phyloP scores from a whole-genome alignment of 2,113 vertebrate genomes.

The Brachionichthys hirsutus region DNA sequence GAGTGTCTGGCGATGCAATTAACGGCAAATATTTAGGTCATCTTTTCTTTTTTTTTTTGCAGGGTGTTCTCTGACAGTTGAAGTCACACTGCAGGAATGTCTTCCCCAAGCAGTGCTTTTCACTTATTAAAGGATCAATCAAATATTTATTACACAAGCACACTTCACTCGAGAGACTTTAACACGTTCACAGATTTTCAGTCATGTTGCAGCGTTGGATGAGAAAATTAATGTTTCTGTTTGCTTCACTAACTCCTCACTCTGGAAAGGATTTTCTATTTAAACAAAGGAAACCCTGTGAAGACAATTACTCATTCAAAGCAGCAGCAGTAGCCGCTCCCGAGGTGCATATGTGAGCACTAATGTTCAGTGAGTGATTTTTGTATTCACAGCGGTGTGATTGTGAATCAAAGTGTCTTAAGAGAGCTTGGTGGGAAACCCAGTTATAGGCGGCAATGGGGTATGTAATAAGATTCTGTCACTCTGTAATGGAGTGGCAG shows the following conservation, averaged over 20 bases:
- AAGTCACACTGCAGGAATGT: conserved; percentile 23
- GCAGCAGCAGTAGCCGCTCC: conserved; percentile 14
- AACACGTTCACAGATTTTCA: conserved; percentile 35
- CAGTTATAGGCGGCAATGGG: conserved; percentile 46
- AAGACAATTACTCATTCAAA: conserved; percentile 48
- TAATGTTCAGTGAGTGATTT: conserved; percentile 44
- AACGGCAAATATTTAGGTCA: conserved; percentile 28
- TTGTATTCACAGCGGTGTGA: conserved; percentile 35
- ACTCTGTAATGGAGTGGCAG: conserved; percentile 55
- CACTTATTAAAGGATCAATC: conserved; percentile 64
- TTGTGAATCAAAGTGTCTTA: conserved; percentile 37
- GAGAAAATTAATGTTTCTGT: conserved; percentile 43
- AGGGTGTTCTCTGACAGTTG: not conserved
- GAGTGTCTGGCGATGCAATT: not conserved
- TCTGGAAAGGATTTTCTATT: conserved; percentile 13
- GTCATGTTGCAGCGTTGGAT: conserved; percentile 20
- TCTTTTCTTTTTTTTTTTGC: conserved; percentile 9
- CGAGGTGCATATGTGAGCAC: conserved; percentile 31
- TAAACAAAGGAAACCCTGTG: conserved; percentile 14
- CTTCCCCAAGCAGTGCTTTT: conserved; percentile 44
- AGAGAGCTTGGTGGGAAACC: conserved; percentile 41
- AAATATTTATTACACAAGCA: conserved; percentile 61
- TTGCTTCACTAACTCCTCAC: conserved; percentile 20
- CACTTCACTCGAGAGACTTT: conserved; percentile 25
- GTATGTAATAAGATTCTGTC: conserved; percentile 55